Base-by-base conservation (phyloP, 35 echinoderm and acorn worm species). In the Eucidaris tribuloides region DNA sequence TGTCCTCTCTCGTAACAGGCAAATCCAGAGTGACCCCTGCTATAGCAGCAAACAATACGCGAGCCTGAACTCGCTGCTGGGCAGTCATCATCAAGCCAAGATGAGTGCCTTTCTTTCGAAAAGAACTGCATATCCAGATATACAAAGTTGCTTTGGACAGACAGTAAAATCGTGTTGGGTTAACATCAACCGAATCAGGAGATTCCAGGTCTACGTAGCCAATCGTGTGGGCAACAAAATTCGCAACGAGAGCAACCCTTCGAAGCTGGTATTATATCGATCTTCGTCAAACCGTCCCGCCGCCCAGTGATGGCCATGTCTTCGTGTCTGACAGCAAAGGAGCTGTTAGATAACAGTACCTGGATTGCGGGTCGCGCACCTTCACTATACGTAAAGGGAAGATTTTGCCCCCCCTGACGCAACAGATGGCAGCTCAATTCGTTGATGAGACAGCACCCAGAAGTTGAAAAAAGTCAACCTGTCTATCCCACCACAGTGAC, bases 241-340 rank as follows among this genome's bases (percentile, higher is more conserved):
- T 15, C 57, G 63, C 13, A 74, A 92, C 49, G 72, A 52, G 36
- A 66, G 83, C 19, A 39, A 80, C 35, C 76, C 90, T n/a, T 18
- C 38, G 29, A n/a, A 65, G 65, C 20, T 92, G 90, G 90, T 43
- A 76, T 29, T 76, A 87, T 40, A 65, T 92, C 23, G 60, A 91
- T 81, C 20, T 17, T 29, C 13, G 81, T n/a, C n/a, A n/a, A 92
- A 92, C 56, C 90, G 61, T 35, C 83, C 83, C 0, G 90, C 86
- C 39, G n/a, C n/a, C n/a, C n/a, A n/a, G n/a, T n/a, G n/a, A n/a
- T n/a, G n/a, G 63, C 42, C 5, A 84, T 84, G 30, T 93, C 91
- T 5, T 59, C 84, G 29, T 77, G 91, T 4, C 17, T 86, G 5
- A 87, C 13, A 32, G 87, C 65, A 38, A 38, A 43, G 37, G 43